Conservation (phyloP, 2,797 vertebrate species). For the Trichosurus vulpecula region DNA sequence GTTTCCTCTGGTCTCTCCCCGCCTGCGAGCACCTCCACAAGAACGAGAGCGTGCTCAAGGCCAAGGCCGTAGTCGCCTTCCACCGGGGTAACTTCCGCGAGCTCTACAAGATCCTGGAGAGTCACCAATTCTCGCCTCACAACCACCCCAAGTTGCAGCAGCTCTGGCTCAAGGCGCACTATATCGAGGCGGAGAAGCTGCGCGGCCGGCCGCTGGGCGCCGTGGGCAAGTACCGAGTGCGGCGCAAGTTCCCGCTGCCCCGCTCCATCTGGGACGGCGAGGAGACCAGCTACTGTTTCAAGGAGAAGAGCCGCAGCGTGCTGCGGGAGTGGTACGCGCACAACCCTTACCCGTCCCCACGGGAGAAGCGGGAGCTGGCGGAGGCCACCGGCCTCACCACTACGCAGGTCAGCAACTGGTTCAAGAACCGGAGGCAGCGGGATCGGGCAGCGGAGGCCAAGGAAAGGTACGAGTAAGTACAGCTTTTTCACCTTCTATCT, state of each 20-base stretch:
- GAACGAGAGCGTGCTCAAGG: slow-evolving; percentile 97
- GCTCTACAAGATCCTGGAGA: slow-evolving; percentile 96
- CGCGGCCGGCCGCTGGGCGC: slow-evolving; percentile 94
- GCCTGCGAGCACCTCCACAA: slow-evolving; percentile 98
- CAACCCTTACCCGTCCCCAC: slow-evolving; percentile 90
- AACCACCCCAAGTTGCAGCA: slow-evolving; percentile 96
- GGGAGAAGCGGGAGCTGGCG: slow-evolving; percentile 92
- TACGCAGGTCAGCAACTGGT: slow-evolving; percentile 97
- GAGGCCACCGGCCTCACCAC: slow-evolving; percentile 91
- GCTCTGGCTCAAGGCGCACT: slow-evolving; percentile 96
- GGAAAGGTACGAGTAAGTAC: slow-evolving; percentile 88
- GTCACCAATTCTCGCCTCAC: slow-evolving; percentile 95
- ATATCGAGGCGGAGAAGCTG: slow-evolving; percentile 96
- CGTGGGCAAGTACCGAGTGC: slow-evolving; percentile 95
- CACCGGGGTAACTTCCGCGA: slow-evolving; percentile 96
- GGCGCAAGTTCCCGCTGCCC: slow-evolving; percentile 95
- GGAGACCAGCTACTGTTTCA: slow-evolving; percentile 98
- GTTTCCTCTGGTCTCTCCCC: slow-evolving; percentile 98
- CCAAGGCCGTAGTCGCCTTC: slow-evolving; percentile 96
- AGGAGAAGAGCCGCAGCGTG: slow-evolving; percentile 96
- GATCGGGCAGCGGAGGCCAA: slow-evolving; percentile 94
- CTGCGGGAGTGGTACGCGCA: slow-evolving; percentile 96
- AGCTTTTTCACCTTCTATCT: background rate
- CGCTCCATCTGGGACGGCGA: slow-evolving; percentile 97
- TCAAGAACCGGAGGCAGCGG: slow-evolving; percentile 94